Evolutionary conservation across 30 jellyfish, hydroid and myxozoan species (phyloP).

Genomic region (Aurelia sp.): DNA sequence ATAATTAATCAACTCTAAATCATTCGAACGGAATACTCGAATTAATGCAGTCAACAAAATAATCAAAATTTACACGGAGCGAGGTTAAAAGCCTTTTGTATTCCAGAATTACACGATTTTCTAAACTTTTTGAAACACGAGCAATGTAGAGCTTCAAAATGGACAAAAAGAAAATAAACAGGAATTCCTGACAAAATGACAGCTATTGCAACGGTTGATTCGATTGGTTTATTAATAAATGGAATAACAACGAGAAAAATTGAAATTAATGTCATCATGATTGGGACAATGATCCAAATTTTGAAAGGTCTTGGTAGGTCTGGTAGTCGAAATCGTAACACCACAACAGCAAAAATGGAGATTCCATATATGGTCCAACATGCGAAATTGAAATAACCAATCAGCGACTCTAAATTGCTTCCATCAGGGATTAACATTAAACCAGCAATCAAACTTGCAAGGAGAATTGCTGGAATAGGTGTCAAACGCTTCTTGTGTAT

Average conservation of each 20-base stretch:
- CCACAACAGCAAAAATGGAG: slow-evolving; percentile 69
- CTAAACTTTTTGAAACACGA: slow-evolving; percentile 7
- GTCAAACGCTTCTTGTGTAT: slow-evolving; percentile 66
- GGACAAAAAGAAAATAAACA: slow-evolving; percentile 53
- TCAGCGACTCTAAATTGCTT: slow-evolving; percentile 63
- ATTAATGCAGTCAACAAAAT: not conserved
- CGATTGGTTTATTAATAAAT: slow-evolving; percentile 55
- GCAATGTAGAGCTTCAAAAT: not conserved
- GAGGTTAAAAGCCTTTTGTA: slow-evolving; percentile 37
- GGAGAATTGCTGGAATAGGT: slow-evolving; percentile 77
- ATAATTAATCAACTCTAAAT: too few relatives aligned
- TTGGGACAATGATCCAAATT: slow-evolving; percentile 68
- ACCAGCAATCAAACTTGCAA: slow-evolving; percentile 47
- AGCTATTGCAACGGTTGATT: slow-evolving; percentile 37
- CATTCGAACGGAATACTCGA: too few relatives aligned
- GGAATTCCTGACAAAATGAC: slow-evolving; percentile 69
- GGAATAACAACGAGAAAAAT: slow-evolving; percentile 67
- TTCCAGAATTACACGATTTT: not conserved
- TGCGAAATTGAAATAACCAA: slow-evolving; percentile 67
- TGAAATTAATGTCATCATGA: slow-evolving; percentile 65
- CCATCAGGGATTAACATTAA: slow-evolving; percentile 72
- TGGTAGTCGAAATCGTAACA: slow-evolving; percentile 71
- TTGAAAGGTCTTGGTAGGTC: slow-evolving; percentile 73
- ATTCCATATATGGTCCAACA: slow-evolving; percentile 68
- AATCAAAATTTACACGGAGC: slow-evolving; percentile 32